A percentile compares a stretch with the other conserved stretches of the same genome.
Conservation (phyloP, 2,113 vertebrate species). For the Orthonyx spaldingii region DNA sequence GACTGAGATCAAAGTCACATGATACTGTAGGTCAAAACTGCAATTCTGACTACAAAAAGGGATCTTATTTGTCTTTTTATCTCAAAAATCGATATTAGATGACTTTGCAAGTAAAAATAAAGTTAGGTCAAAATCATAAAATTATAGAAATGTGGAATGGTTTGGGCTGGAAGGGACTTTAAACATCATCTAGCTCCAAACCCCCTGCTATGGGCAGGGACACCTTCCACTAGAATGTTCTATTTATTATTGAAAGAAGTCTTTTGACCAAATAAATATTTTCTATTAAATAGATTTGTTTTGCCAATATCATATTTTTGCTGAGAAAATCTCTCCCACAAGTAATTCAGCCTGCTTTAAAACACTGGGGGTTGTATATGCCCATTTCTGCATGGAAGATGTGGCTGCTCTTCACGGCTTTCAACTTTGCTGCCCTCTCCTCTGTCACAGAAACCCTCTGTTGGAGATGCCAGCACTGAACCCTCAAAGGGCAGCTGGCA, state of each 20-base stretch:
- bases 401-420: not conserved
- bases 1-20: not conserved
- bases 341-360: not conserved
- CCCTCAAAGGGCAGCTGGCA: not conserved
- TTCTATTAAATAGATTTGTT: not conserved
- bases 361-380: rapidly evolving
- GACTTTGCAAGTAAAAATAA: not conserved
- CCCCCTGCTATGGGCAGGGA: not conserved
- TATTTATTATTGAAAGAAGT: not conserved
- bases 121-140: not conserved
- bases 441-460: not conserved
- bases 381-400: not conserved
- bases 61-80: not conserved
- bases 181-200: not conserved
- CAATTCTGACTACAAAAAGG: not conserved
- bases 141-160: not conserved
- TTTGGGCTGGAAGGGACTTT: not conserved
- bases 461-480: not conserved
- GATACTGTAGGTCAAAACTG: not conserved
- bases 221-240: not conserved
- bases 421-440: not conserved
- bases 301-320: not conserved
- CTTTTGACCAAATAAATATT: not conserved
- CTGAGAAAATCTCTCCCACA: not conserved
- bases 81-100: not conserved